Percentiles rank a stretch among this genome's conserved stretches.
phyloP scores from a whole-genome alignment of 2,113 vertebrate genomes.

The Sminthopsis crassicaudata region DNA sequence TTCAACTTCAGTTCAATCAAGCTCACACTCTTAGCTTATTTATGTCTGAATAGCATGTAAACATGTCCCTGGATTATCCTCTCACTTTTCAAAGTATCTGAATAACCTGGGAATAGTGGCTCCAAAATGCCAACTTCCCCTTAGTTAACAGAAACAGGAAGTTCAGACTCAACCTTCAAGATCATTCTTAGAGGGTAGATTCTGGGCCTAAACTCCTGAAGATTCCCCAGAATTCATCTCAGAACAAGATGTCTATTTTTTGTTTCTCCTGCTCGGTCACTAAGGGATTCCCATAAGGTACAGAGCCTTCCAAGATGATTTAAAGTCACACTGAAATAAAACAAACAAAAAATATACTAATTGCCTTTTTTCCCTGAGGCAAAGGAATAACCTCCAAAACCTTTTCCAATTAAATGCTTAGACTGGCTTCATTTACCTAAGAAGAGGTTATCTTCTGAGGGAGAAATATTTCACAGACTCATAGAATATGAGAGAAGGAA shows the following conservation, averaged over 20 bases:
- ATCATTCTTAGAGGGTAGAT: conserved; percentile 58
- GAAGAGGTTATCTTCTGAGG: conserved; percentile 26
- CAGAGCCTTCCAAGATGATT: conserved; percentile 51
- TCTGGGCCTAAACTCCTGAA: conserved; percentile 10
- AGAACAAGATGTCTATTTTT: conserved; percentile 46
- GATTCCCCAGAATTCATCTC: conserved; percentile 45
- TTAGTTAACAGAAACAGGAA: conserved; percentile 28
- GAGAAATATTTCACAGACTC: conserved; percentile 44
- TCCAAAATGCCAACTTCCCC: background rate
- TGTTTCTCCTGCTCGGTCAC: conserved; percentile 56
- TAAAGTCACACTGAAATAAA: conserved; percentile 53
- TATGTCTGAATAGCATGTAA: conserved; percentile 53
- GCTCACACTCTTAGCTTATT: conserved; percentile 42
- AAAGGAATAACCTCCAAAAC: conserved; percentile 33
- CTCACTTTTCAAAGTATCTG: conserved; percentile 5
- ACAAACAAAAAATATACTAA: conserved; percentile 64
- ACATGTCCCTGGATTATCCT: conserved; percentile 58
- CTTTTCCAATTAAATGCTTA: background rate
- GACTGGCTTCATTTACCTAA: conserved; percentile 43
- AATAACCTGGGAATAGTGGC: background rate
- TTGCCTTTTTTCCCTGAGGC: conserved; percentile 58
- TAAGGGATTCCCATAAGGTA: conserved; percentile 56
- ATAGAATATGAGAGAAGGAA: background rate
- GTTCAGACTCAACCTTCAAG: background rate
- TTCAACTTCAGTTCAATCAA: conserved; percentile 69